Percentiles rank a stretch among this genome's conserved stretches.
Evolutionary conservation across 2,113 vertebrate genomes (phyloP).

Genomic region (Microcebus griseorufus): DNA sequence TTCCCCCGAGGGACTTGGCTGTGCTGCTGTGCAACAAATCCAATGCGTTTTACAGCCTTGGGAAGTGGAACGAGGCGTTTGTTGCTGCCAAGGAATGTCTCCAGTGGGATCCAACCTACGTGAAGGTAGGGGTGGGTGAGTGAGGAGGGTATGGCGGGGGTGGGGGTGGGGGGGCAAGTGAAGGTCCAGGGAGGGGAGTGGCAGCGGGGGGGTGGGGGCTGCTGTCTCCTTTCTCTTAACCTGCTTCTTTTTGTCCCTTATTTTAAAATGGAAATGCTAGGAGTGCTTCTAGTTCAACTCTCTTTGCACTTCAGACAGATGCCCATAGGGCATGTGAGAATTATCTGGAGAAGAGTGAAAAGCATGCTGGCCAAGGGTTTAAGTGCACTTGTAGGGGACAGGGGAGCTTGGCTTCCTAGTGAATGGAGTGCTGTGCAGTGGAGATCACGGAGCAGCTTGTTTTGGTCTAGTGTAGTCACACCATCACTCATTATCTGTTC

Average conservation of each 20-base stretch:
- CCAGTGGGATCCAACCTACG: slow-evolving; percentile 76
- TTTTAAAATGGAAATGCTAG: not conserved
- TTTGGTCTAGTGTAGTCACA: not conserved
- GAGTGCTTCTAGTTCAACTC: not conserved
- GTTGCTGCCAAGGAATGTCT: slow-evolving; percentile 81
- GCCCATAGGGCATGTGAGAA: no score
- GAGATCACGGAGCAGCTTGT: not conserved
- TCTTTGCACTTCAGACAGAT: not conserved
- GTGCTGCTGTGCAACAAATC: slow-evolving; percentile 87
- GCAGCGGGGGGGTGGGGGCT: accelerated
- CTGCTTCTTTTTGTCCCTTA: not conserved
- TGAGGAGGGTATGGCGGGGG: slow-evolving; percentile 81
- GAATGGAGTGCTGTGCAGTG: not conserved
- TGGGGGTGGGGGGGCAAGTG: not conserved
- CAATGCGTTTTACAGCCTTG: slow-evolving; percentile 84
- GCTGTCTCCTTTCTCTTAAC: not conserved
- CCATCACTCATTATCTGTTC: not conserved
- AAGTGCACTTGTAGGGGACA: not conserved
- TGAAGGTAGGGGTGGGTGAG: slow-evolving; percentile 81
- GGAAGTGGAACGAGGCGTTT: slow-evolving; percentile 82
- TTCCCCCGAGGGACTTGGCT: slow-evolving; percentile 81
- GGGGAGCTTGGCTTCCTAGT: not conserved
- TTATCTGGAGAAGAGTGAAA: not conserved
- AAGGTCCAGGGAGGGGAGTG: slow-evolving; percentile 77
- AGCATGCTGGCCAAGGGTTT: not conserved